Base-by-base conservation (phyloP, 2,113 vertebrate genomes). In the Pterocles orientalis region DNA sequence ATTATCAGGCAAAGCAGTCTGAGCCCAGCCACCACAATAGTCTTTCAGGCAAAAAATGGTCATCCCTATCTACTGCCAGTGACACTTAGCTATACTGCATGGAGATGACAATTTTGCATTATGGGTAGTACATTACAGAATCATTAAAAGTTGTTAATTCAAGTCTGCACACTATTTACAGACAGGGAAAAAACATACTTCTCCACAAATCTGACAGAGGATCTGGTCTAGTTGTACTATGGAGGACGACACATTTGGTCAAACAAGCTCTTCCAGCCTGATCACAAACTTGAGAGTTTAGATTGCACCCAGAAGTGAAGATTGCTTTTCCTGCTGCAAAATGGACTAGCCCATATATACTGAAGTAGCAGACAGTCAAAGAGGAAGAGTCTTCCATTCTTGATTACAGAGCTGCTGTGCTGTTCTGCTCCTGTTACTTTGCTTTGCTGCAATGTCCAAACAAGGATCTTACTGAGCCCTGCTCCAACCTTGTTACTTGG, bases 301-400 rank as follows among this genome's bases (percentile, higher is more conserved):
- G 66, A 34, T 4, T n/a, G 75, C 36, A 76, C 2, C 15, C 50
- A 47, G 47, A 48, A 77, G 21, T 4, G 10, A 77, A 60, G 43
- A 65, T 25, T 28, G 10, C 9, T 71, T 43, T 65, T 77, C 41
- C 62, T 64, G 1, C 9, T 69, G 26, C 41, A 82, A 45, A 82
- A 53, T 0, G 3, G 21, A 48, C 19, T 24, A 21, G 33, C 5
- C 51, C 21, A 24, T 6, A 24, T 6, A 4, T 1, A 18, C 1
- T 69, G 61, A 64, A 53, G 45, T 0, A 84, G 58, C 53, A 64
- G 41, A 3, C 10, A 79, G 39, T 12, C 70, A 77, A 33, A 64
- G 28, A 51, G 25, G 11, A 14, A 43, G 25, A n/a, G 8, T 11
- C 50, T 54, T 6, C 24, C 10, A 19, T 4, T 26, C 39, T 14